Percentiles rank a stretch among this genome's conserved stretches.
phyloP scores from a whole-genome alignment of 2,888 invertebrate species.

The Morpho helenor region DNA sequence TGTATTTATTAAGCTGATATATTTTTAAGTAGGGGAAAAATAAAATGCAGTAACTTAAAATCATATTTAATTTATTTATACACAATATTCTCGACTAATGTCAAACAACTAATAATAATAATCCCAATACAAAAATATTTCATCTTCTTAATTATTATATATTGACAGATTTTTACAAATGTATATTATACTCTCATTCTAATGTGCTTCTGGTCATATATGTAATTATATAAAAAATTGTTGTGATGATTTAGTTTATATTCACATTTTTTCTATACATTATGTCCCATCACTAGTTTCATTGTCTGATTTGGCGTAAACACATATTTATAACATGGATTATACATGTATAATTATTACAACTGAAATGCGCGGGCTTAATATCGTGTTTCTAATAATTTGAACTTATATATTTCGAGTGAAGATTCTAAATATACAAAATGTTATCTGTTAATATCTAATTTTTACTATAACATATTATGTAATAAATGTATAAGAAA shows the following conservation, averaged over 20 bases:
- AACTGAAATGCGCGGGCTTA: too few species aligned
- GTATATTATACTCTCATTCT: constrained; percentile 34
- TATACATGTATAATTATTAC: background rate
- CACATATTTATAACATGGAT: background rate
- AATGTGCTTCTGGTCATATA: constrained; percentile 38
- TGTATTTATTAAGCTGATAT: background rate
- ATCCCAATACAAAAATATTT: constrained; percentile 78
- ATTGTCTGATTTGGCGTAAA: background rate
- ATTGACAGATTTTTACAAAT: constrained; percentile 67
- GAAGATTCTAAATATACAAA: too few species aligned
- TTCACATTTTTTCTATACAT: constrained; percentile 27
- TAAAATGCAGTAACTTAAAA: constrained; percentile 17
- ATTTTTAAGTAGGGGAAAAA: background rate
- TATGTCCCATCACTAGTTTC: constrained; percentile 3
- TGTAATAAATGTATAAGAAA: too few species aligned
- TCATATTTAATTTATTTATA: constrained; percentile 70
- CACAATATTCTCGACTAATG: constrained; percentile 70
- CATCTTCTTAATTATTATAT: constrained; percentile 63
- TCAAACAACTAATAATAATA: constrained; percentile 69
- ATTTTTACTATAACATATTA: too few species aligned
- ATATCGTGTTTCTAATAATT: too few species aligned
- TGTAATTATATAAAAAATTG: constrained; percentile 31
- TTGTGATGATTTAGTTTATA: constrained; percentile 46
- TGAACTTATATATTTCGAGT: too few species aligned
- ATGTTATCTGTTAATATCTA: too few species aligned